Evolutionary conservation across 2,888 invertebrate genomes (phyloP).

Genomic region (Leptopilina drosophilae): DNA sequence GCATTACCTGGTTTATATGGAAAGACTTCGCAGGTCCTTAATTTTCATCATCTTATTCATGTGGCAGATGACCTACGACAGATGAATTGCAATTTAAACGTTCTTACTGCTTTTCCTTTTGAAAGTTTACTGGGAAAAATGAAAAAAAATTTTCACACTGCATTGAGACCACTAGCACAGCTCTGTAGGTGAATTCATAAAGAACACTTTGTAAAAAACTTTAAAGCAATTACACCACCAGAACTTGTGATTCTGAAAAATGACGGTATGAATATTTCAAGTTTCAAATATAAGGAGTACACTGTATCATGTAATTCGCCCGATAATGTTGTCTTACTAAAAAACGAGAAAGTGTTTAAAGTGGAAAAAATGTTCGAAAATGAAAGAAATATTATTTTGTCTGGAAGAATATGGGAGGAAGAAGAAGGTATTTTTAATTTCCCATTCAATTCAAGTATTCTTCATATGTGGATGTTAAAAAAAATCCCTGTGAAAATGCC

Average conservation of each 20-base stretch:
- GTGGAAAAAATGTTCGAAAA: too few relatives aligned
- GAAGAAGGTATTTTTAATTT: too few relatives aligned
- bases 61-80: conserved; percentile 50
- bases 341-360: too few relatives aligned
- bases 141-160: conserved; percentile 45
- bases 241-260: conserved; percentile 21
- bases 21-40: conserved; percentile 38
- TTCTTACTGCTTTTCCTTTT: conserved; percentile 49
- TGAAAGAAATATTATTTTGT: too few relatives aligned
- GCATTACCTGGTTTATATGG: conserved; percentile 44
- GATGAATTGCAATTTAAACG: conserved; percentile 41
- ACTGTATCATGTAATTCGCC: too few relatives aligned
- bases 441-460: too few relatives aligned
- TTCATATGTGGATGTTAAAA: too few relatives aligned
- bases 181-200: conserved; percentile 46
- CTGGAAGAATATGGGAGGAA: too few relatives aligned
- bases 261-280: too few relatives aligned
- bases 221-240: conserved; percentile 1
- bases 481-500: too few relatives aligned
- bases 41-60: conserved; percentile 51
- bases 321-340: too few relatives aligned
- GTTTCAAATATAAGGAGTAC: too few relatives aligned
- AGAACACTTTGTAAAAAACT: conserved; percentile 25
- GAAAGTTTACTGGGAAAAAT: conserved; percentile 46
- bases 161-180: conserved; percentile 44